phyloP scores from a whole-genome alignment of 2,113 vertebrate species.

The Rafetus swinhoei region DNA sequence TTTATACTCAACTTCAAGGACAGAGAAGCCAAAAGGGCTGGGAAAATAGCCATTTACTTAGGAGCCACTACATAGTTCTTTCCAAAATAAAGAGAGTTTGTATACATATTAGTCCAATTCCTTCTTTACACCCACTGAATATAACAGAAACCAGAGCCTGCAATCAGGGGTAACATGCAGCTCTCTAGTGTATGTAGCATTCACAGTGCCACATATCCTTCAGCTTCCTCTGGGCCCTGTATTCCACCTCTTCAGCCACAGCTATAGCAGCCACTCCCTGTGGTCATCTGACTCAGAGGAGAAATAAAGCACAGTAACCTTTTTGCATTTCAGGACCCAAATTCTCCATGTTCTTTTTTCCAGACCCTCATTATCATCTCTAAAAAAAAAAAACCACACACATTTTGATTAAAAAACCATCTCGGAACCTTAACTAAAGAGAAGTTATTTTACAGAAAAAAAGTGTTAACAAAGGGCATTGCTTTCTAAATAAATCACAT shows the following conservation, averaged over 20 bases:
- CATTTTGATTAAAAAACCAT: neutral
- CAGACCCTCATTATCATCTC: neutral
- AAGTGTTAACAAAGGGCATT: rapidly evolving
- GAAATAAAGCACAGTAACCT: neutral
- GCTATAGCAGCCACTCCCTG: neutral
- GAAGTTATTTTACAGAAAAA: neutral
- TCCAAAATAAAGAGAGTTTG: rapidly evolving
- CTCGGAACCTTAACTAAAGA: neutral
- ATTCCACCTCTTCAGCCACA: neutral
- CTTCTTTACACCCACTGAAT: rapidly evolving
- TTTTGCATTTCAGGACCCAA: rapidly evolving
- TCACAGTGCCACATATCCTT: neutral
- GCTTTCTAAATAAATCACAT: rapidly evolving
- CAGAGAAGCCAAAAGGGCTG: neutral
- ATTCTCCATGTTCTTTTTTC: neutral
- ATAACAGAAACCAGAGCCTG: neutral
- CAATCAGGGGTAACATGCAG: neutral
- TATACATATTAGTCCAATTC: neutral
- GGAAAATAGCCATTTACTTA: neutral
- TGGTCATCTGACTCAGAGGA: neutral
- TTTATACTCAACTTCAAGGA: neutral
- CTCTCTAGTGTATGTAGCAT: neutral
- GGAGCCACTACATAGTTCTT: rapidly evolving
- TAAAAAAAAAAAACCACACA: neutral
- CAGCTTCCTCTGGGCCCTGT: neutral